A percentile compares a stretch with the other conserved stretches of the same genome.
Evolutionary conservation across 2,113 vertebrate genomes (phyloP).

Genomic region (Macrotis lagotis): DNA sequence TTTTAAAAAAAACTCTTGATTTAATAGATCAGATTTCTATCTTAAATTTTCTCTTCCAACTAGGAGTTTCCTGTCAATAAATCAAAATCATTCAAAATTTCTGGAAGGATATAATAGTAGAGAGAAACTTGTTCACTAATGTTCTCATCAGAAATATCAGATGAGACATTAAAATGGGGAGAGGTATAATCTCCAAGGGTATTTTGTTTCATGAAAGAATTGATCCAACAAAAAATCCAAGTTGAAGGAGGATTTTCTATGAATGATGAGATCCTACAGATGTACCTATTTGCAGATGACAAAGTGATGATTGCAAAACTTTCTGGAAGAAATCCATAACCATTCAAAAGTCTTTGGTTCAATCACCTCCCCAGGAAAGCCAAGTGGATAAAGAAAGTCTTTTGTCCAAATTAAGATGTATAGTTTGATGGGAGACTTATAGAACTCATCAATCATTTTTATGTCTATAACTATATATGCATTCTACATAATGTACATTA

Average conservation of each 20-base stretch:
- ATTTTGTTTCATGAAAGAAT: background rate
- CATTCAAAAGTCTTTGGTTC: background rate
- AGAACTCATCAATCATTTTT: background rate
- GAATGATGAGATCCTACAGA: background rate
- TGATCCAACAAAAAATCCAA: background rate
- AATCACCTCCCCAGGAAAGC: background rate
- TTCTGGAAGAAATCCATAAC: too few relatives aligned
- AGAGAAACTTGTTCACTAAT: background rate
- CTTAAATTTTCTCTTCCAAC: background rate
- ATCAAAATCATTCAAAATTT: background rate
- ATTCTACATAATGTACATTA: background rate
- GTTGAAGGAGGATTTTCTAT: background rate
- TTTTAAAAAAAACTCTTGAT: background rate
- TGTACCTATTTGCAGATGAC: background rate
- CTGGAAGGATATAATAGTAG: background rate
- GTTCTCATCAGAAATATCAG: background rate
- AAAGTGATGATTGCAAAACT: background rate
- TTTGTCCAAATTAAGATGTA: background rate
- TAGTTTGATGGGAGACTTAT: background rate
- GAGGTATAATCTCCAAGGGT: background rate
- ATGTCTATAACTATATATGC: background rate
- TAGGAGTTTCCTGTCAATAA: background rate
- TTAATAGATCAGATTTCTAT: background rate
- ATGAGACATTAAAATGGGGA: background rate
- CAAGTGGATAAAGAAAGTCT: background rate